Evolutionary conservation across 1,140 invertebrate genomes (phyloP), one percentile per base, ranked within the genome.

Genomic region (Eueides isabella): DNA sequence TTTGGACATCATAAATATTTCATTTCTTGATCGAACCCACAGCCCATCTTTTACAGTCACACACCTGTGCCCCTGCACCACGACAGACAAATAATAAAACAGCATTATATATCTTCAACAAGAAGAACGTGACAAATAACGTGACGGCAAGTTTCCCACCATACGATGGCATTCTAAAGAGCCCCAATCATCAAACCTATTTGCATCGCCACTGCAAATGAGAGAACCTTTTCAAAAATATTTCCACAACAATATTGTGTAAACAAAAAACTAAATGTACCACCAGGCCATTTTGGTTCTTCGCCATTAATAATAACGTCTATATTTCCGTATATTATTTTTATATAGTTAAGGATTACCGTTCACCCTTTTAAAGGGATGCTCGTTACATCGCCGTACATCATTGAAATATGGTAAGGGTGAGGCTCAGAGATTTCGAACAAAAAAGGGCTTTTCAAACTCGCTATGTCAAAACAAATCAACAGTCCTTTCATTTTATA

Each of bases 361-460:
- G 74, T 70, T 71, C 74, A 81, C 78, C 77, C 80, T 80, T 81
- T 82, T 80, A 80, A 76, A 82, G 74, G 78, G 77, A 72, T 76
- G 75, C 83, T 82, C 80, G 78, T 82, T 82, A 85, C 80, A 77
- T 68, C 75, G 73, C 63, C 74, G 78, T 83, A 84, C 78, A 85
- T 85, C 84, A 84, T 85, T 85, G 83, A 85, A 85, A 85, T 85
- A 82, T 83, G 80, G 79, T 80, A 81, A 85, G 83, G 77, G 80
- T 71, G 69, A 73, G 79, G 78, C 75, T 83, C 77, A 77, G 77
- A 79, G 78, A 82, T 78, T 81, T 77, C 72, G 77, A 84, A 82
- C 84, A 85, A 83, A 83, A 87, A 85, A 77, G 76, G 80, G 81
- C 23, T 55, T 80, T 86, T 77, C 77, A 80, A 82, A 79, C 72